Evolutionary conservation across 2,888 invertebrate genomes (phyloP), one percentile per base, ranked within the genome.

Genomic region (Metellina segmentata): DNA sequence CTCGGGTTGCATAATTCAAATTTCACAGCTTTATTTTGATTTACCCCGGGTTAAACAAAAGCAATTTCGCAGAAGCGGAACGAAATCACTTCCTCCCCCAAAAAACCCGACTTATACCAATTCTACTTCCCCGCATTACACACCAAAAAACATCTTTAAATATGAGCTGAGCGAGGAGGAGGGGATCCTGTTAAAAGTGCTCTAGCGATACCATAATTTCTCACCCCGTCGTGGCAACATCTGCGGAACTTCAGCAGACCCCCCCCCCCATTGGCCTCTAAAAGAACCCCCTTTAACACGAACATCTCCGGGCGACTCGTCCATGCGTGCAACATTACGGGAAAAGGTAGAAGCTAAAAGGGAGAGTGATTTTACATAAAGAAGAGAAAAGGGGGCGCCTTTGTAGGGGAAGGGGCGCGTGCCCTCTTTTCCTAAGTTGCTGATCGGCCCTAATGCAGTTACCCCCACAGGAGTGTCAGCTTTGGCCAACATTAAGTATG

Each of bases 201-300:
- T 85, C 88, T 51, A 85, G 88, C 91, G 91, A 91, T 92, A 92
- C 92, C 92, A 89, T 92, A 89, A 92, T 92, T 92, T 92, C 92
- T 92, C 92, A 92, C 92, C 92, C 92, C 85, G 92, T 92, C 92
- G 91, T 88, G 91, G 91, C 91, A 91, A 91, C 91, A 91, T 88
- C 91, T 91, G 91, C 79, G 77, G 87, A 91, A 72, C 91, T 78
- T 91, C 91, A 91, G 79, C 85, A 69, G 9, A 78, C 34, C 87
- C 82, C 81, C 52, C 52, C 34, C 20, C 69, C 83, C 79, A 49
- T 9, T 19, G 13, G 51, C 51, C 53, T 75, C 53, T 53, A 82
- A 86, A 78, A 71, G 49, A 71, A 75, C 82, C 91, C 87, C 86
- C 82, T 87, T 87, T 82, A 82, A 87, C 81, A 87, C 82, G 34